A percentile compares a stretch with the other conserved stretches of the same genome.
Conservation (phyloP, 2,888 invertebrate species). For the Synanthedon myopaeformis region DNA sequence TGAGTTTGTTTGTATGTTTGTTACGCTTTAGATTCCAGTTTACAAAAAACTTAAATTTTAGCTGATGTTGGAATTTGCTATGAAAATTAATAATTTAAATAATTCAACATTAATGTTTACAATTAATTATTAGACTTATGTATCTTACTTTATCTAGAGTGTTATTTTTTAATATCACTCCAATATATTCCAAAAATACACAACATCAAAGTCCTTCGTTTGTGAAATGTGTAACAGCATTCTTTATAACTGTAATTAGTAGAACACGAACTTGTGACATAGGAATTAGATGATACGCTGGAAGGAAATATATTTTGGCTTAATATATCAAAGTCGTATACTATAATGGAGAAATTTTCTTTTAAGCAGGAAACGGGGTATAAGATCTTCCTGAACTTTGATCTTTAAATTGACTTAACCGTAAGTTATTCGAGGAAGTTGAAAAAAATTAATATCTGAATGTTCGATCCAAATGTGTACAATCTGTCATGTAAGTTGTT, state of each 20-base stretch:
- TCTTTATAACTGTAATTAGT: background rate
- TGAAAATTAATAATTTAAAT: no score
- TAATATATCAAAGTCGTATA: background rate
- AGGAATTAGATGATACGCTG: background rate
- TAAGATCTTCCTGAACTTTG: conserved; percentile 42
- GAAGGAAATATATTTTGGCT: background rate
- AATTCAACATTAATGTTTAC: no score
- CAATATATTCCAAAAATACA: no score
- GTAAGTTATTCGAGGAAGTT: background rate
- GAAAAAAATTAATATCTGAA: background rate
- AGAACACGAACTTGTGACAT: background rate
- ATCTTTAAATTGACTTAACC: conserved; percentile 15
- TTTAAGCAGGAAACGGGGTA: conserved; percentile 30
- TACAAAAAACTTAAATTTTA: no score
- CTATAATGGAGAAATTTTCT: background rate
- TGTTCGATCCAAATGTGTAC: background rate
- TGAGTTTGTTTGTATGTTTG: no score
- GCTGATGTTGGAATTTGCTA: no score
- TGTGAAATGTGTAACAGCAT: background rate
- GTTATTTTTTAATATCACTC: no score
- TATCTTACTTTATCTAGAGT: no score
- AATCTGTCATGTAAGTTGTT: no score
- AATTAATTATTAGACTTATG: no score
- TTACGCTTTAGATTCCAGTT: no score
- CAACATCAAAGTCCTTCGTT: no score